Evolutionary conservation across 2,113 vertebrate species (phyloP).

Genomic region (Mixornis gularis): DNA sequence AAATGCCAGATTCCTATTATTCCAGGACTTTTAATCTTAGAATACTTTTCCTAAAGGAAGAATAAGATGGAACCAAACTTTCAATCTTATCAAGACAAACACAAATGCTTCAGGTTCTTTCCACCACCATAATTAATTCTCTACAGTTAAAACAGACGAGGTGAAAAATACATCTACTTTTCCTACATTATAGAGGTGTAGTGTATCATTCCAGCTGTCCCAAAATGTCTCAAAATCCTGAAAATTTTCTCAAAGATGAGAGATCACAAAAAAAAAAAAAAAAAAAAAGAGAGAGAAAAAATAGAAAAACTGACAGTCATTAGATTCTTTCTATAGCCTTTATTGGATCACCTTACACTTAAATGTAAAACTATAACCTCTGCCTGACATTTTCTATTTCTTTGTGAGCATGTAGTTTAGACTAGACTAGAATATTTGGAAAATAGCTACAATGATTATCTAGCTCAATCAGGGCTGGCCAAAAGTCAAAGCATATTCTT

Average conservation of each 20-base stretch:
- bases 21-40: neutral
- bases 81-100: neutral
- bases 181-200: too few species aligned
- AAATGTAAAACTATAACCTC: rapidly evolving
- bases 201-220: neutral
- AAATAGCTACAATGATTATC: neutral
- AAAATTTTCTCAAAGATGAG: neutral
- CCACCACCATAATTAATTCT: neutral
- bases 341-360: neutral
- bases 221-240: neutral
- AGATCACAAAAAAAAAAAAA: neutral
- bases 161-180: neutral
- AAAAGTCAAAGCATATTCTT: neutral
- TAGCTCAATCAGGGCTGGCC: neutral
- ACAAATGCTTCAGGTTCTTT: neutral
- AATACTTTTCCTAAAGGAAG: neutral
- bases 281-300: neutral
- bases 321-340: neutral
- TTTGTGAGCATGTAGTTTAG: neutral
- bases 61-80: neutral
- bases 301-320: neutral
- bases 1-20: neutral
- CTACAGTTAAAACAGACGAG: neutral
- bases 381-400: neutral
- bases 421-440: neutral